Base-by-base conservation (phyloP, 2,113 vertebrate genomes). In the Thalassarche chlororhynchos region DNA sequence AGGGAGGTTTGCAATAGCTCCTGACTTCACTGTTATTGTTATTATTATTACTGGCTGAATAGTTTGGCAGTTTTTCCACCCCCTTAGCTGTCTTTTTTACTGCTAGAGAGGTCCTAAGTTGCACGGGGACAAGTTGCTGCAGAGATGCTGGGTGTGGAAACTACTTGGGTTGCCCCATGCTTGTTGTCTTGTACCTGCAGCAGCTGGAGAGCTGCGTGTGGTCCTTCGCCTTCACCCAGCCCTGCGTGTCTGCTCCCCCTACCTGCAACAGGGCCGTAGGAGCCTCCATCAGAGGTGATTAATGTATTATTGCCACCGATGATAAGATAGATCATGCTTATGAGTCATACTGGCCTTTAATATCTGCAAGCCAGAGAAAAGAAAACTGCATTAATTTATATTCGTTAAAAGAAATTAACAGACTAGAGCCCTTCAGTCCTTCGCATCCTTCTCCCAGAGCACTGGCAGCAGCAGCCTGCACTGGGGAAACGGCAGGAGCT, bases 331-430 rank as follows among this genome's bases (percentile, higher is more conserved):
- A 75, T 71, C 5, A 1, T 70, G 57, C 21, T 87, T 54, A 24
- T 75, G 92, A 86, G 78, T 77, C 78, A 75, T 8, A 58, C 32
- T 76, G 86, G 89, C 86, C 86, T 87, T 93, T 64, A 84, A 75
- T 90, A 90, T 80, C 90, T 92, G 76, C 72, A 64, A 96, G 80
- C 44, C 72, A 93, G 79, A 81, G 95, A 86, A 91, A 87, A 88
- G 44, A 91, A 95, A 90, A 90, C 68, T 25, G 55, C 79, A 89
- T 78, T 89, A 71, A 94, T 94, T 95, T 71, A 81, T 94, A 89
- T 72, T 68, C 64, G 87, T 90, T 84, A 89, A 47, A 93, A 90
- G 44, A 69, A 94, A 96, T 87, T 71, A 97, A 81, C 71, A 84
- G 60, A 60, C 25, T 38, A 47, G 76, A 92, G 66, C 36, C 58